Base-by-base conservation (phyloP, 2,113 vertebrate genomes). In the Dromas ardeola region DNA sequence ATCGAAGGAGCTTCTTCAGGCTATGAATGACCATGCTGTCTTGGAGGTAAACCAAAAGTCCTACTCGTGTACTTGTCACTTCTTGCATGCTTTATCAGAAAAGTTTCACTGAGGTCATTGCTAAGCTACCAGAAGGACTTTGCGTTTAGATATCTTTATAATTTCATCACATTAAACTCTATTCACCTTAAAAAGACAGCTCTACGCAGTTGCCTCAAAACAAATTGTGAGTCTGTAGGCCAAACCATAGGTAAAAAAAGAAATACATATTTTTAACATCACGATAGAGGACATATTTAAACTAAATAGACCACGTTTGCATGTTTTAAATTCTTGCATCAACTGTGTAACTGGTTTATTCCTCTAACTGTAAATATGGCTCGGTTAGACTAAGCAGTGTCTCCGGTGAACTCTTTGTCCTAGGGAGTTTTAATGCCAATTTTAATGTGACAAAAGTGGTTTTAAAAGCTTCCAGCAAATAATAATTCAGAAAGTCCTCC, bases 11-110 rank as follows among this genome's bases (percentile, higher is more conserved):
- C 27, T 66, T 95, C 88, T 92, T 81, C 47, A 67, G 94, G 77
- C 86, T 92, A 53, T 58, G 61, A 91, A 81, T 91, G 94, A 78
- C 80, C 32, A 4, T 58, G 30, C 29, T 89, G 49, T 55, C 77
- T 80, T 85, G 73, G 80, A 95, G 80, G 69, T 76, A 96, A 97
- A 72, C 45, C 80, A n/a, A 62, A 93, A 94, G 62, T 84, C 83
- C 56, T 91, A 38, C 36, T 65, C 15, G 1, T 42, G 56, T 86
- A 58, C 88, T 94, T 95, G 86, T 95, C 91, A 81, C 17, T 93
- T 93, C 45, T 15, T 84, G 38, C 67, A 42, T 16, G 21, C 72
- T 91, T 81, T 73, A 58, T 81, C n/a, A 3, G 2, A 70, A 87
- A 20, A 66, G 22, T 85, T 96, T 83, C 50, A 23, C 20, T 87